Evolutionary conservation across 37 sponge, comb jelly and placozoan genomes (phyloP).

Genomic region (Geodia barretti): DNA sequence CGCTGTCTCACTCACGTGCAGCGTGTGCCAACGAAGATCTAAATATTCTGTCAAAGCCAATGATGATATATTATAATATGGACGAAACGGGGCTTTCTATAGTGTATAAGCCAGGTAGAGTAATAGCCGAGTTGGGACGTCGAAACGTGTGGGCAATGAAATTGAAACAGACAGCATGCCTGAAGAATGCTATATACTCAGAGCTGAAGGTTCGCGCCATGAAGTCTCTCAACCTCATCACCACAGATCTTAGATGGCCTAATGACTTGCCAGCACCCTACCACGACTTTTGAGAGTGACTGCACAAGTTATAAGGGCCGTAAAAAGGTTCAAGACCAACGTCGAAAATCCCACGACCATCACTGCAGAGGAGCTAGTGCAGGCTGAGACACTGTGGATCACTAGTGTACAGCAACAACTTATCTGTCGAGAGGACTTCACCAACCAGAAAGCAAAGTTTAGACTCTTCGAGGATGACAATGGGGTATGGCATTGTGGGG

Average conservation of each 20-base stretch:
- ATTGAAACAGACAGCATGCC: conserved; percentile 3
- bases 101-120: conserved; percentile 39
- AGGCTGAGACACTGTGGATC: conserved; percentile 13
- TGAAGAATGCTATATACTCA: conserved; percentile 11
- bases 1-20: conserved; percentile 45
- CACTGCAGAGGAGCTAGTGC: conserved; percentile 2
- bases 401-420: background rate
- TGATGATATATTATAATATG: conserved; percentile 56
- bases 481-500: conserved; percentile 11
- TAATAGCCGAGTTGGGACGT: conserved; percentile 45
- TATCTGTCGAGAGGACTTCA: background rate
- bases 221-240: background rate
- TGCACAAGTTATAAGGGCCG: conserved; percentile 19
- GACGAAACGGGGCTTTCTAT: conserved; percentile 46
- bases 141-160: conserved; percentile 31
- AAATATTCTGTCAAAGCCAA: conserved; percentile 55
- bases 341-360: background rate
- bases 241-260: background rate
- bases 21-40: conserved; percentile 40
- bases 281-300: conserved; percentile 2
- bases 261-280: background rate
- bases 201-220: conserved; percentile 8
- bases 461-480: conserved; percentile 5
- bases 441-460: background rate
- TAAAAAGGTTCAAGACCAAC: conserved; percentile 6